Evolutionary conservation across 2,113 vertebrate genomes (phyloP).

Genomic region (Grantiella picta): DNA sequence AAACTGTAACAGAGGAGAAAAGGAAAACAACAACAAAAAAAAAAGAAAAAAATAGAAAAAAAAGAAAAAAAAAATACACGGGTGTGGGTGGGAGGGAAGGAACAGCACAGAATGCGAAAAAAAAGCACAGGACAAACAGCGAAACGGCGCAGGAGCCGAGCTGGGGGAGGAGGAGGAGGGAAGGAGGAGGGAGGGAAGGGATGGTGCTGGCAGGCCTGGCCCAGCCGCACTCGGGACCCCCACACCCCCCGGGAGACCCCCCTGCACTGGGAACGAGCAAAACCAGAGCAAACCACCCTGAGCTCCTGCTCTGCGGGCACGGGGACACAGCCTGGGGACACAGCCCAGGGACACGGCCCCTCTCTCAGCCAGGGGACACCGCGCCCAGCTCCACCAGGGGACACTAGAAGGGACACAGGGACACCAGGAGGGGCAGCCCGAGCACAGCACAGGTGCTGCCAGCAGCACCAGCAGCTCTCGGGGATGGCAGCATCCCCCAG

Average conservation of each 20-base stretch:
- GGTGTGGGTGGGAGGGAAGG: neutral
- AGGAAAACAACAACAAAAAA: conserved; percentile 18
- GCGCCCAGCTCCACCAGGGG: too few relatives aligned
- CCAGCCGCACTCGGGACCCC: neutral
- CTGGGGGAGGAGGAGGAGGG: neutral
- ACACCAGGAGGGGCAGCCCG: neutral
- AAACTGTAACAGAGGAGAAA: conserved; percentile 81
- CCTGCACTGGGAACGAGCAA: neutral
- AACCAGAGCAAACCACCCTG: neutral
- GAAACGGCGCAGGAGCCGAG: neutral
- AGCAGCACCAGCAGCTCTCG: neutral
- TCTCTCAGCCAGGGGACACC: neutral
- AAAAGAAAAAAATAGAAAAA: neutral
- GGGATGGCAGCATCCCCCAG: rapidly evolving
- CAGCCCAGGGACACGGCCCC: neutral
- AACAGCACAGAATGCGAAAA: neutral
- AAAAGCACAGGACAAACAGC: neutral
- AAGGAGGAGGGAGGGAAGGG: neutral
- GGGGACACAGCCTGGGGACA: neutral
- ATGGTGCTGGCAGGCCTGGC: neutral
- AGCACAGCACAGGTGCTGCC: neutral
- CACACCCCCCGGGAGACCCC: neutral
- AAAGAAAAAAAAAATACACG: neutral
- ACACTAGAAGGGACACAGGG: neutral
- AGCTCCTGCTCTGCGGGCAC: neutral